phyloP scores from a whole-genome alignment of 2,113 vertebrate genomes.

The Solea senegalensis region DNA sequence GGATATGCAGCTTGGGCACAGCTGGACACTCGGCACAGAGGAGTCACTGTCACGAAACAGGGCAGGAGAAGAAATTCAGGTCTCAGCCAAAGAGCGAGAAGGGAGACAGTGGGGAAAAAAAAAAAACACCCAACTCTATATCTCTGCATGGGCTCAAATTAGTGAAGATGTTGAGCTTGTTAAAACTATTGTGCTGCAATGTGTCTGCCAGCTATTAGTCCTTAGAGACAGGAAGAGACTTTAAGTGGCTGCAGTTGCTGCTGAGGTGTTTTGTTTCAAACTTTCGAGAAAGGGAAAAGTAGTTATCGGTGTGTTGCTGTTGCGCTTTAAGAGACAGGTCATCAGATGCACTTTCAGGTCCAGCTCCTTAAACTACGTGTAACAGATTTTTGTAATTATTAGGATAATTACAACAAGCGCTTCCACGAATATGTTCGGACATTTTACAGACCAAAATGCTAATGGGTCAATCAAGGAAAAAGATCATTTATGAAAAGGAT shows the following conservation, averaged over 20 bases:
- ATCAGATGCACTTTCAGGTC: background rate
- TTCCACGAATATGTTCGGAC: no score
- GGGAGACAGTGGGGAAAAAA: background rate
- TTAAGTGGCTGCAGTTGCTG: background rate
- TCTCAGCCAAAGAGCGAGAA: constrained; percentile 1
- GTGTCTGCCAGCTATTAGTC: constrained; percentile 5
- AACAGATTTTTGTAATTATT: no score
- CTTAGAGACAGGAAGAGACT: background rate
- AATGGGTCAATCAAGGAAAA: no score
- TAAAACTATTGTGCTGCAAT: constrained; percentile 23
- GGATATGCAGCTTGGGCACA: constrained; percentile 16
- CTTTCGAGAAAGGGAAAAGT: background rate
- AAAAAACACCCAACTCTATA: background rate
- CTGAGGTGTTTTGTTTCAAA: background rate
- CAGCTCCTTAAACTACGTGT: background rate
- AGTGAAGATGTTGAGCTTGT: constrained; percentile 27
- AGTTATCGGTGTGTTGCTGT: background rate
- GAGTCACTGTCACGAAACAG: constrained; percentile 20
- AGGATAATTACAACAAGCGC: no score
- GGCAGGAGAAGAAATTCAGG: constrained; percentile 6
- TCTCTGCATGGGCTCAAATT: constrained; percentile 7
- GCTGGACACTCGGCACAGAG: constrained; percentile 7
- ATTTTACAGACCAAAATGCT: no score
- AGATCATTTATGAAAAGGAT: no score
- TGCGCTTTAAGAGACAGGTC: background rate